Base-by-base conservation (phyloP, 2,888 invertebrate genomes). In the Pseudococcus longispinus region DNA sequence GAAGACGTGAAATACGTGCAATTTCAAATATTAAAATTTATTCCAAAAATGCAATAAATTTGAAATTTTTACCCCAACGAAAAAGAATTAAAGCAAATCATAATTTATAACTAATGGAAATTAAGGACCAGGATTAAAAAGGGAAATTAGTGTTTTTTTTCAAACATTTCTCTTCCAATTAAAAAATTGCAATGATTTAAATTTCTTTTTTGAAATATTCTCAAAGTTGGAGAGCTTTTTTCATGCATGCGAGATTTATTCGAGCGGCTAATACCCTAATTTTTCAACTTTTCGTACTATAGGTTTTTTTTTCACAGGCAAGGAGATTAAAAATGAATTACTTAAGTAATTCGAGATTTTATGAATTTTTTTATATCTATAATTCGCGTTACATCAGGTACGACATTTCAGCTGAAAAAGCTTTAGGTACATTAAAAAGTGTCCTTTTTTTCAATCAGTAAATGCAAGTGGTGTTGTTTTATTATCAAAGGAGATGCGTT, bases 391-490 rank as follows among this genome's bases (percentile, higher is more conserved):
- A 37, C 37, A 37, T 37, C 37, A 37, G 37, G 37, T n/a, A n/a
- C n/a, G n/a, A n/a, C n/a, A 37, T 37, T 2, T 37, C 37, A 37
- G 37, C 8, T 37, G 15, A 46, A 46, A 13, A 46, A 46, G 13
- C 44, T 11, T 3, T 46, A 46, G 13, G 15, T 46, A 46, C 44
- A 13, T 46, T 46, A 46, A 15, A 46, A 46, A 46, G 15, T 46
- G 44, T 51, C 51, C 37, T 51, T 51, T n/a, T 51, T 60, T 65
- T 84, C 37, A 84, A 84, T 84, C 84, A 84, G 65, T 65, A 84
- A 84, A 84, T 84, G 84, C 42, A 42, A 37, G 23, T n/a, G 4
- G 51, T 51, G 51, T 51, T 51, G 51, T n/a, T 60, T 84, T 37
- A 29, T 32, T 60, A 60, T 26, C 32, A 15, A 37, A 32, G 29